A percentile compares a stretch with the other conserved stretches of the same genome.
These are phyloP conservation scores for Drosophila subpulchrella DNA, from an alignment of 1,140 invertebrate species.

Conservation along the genomic window DNA sequence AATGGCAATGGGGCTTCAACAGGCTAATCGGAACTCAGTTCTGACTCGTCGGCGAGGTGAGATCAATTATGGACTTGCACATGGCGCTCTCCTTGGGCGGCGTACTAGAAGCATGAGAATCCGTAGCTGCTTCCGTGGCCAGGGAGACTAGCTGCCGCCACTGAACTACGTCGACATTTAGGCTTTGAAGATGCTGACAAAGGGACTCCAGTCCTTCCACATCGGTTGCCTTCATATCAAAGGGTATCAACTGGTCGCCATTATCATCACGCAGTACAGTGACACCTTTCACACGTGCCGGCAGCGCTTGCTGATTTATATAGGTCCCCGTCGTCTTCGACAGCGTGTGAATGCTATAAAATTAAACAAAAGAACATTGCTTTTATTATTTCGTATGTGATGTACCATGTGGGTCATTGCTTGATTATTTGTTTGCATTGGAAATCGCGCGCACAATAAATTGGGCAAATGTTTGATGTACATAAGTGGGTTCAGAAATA, in stretches of 20 bases:
- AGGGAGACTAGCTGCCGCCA: conserved; percentile 48
- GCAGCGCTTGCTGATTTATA: conserved; percentile 50
- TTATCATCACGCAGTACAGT: conserved; percentile 8
- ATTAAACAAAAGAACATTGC: conserved; percentile 7
- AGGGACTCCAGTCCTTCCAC: conserved; percentile 18
- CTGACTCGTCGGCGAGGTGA: conserved; percentile 49
- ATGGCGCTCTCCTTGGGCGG: conserved; percentile 13
- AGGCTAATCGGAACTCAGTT: conserved; percentile 21
- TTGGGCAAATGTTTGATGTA: not conserved
- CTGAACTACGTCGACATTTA: conserved; percentile 9
- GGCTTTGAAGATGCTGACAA: conserved; percentile 6
- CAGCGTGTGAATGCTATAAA: conserved; percentile 49
- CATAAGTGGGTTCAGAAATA: too few species aligned
- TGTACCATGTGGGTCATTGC: not conserved
- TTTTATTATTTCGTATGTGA: not conserved
- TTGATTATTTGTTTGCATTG: too few species aligned
- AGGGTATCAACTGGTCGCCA: conserved; percentile 40
- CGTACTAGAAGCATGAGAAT: not conserved
- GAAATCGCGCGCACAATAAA: too few species aligned
- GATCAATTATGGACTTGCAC: conserved; percentile 53
- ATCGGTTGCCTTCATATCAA: conserved; percentile 25
- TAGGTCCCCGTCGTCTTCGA: conserved; percentile 53
- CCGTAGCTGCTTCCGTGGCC: not conserved
- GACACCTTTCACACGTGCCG: conserved; percentile 54
- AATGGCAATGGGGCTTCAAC: not conserved